phyloP scores from a whole-genome alignment of 2,888 invertebrate species.

The Phorcus lineatus region DNA sequence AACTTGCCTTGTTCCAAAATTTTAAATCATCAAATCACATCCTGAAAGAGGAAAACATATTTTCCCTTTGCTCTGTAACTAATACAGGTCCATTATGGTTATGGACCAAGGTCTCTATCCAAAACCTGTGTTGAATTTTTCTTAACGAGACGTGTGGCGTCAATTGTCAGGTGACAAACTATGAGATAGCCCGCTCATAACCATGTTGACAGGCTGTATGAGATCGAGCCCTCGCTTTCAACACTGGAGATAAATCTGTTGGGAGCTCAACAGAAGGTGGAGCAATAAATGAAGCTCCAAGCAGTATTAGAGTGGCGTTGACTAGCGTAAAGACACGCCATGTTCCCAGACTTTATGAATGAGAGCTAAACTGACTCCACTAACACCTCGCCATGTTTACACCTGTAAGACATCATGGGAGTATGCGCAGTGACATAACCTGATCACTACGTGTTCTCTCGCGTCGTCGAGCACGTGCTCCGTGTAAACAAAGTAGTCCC shows the following conservation, averaged over 20 bases:
- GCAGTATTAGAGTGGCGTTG: background rate
- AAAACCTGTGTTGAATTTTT: too few relatives aligned
- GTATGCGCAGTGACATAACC: constrained; percentile 13
- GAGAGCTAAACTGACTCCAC: background rate
- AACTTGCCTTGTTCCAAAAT: too few relatives aligned
- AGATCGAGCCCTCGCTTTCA: background rate
- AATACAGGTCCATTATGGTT: too few relatives aligned
- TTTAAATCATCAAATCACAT: too few relatives aligned
- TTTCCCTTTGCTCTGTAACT: too few relatives aligned
- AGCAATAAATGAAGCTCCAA: background rate
- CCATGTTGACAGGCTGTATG: too few relatives aligned
- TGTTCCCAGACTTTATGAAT: background rate
- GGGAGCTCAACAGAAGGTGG: background rate
- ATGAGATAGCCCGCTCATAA: too few relatives aligned
- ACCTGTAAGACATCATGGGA: background rate
- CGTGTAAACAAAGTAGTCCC: constrained; percentile 13
- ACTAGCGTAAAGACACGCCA: too few relatives aligned
- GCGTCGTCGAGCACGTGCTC: constrained; percentile 6
- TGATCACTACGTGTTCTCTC: constrained; percentile 7
- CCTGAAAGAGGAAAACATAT: too few relatives aligned
- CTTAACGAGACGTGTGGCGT: too few relatives aligned
- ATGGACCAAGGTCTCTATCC: too few relatives aligned
- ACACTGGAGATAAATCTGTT: background rate
- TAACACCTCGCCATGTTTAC: constrained; percentile 8
- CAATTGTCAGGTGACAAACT: too few relatives aligned